Evolutionary conservation across 2,797 vertebrate species (phyloP).

Genomic region (Geotrypetes seraphini): DNA sequence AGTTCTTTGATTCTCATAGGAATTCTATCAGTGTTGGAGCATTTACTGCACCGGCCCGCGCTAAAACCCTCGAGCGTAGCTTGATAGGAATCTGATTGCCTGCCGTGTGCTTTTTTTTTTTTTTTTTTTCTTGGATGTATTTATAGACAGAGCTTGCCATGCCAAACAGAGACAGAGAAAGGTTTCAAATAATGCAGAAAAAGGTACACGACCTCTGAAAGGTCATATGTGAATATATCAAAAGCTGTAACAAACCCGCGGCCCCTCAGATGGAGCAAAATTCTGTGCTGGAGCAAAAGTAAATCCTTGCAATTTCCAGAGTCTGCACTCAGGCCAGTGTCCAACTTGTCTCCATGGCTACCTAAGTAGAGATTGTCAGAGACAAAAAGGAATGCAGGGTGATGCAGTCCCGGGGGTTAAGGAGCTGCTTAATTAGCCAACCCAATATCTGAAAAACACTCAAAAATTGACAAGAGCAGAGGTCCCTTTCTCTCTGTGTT

Average conservation of each 20-base stretch:
- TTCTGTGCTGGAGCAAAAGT: slow-evolving; percentile 21
- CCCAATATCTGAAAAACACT: slow-evolving; percentile 16
- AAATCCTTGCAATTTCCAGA: slow-evolving; percentile 31
- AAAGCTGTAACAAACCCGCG: slow-evolving; percentile 28
- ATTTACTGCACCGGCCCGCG: no score
- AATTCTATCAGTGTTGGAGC: no score
- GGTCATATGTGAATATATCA: slow-evolving; percentile 9
- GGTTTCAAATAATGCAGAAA: no score
- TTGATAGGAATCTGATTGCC: no score
- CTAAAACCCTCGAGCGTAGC: no score
- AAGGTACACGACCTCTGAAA: no score
- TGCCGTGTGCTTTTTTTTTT: no score
- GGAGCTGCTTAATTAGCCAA: slow-evolving; percentile 29
- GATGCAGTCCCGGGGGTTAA: slow-evolving; percentile 12
- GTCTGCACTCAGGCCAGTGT: slow-evolving; percentile 19
- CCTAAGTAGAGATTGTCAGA: slow-evolving; percentile 15
- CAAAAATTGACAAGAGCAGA: slow-evolving; percentile 9
- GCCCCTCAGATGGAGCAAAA: slow-evolving; percentile 21
- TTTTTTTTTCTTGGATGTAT: no score
- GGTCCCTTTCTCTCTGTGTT: slow-evolving; percentile 7
- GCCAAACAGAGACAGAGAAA: no score
- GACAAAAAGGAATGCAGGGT: slow-evolving; percentile 4
- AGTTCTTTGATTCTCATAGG: no score
- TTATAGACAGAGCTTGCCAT: no score
- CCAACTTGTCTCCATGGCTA: slow-evolving; percentile 25